Percentiles rank a stretch among this genome's conserved stretches.
These are phyloP conservation scores for Eupristina koningsbergeri DNA, from an alignment of 1,140 invertebrate species.

Conservation along the genomic window DNA sequence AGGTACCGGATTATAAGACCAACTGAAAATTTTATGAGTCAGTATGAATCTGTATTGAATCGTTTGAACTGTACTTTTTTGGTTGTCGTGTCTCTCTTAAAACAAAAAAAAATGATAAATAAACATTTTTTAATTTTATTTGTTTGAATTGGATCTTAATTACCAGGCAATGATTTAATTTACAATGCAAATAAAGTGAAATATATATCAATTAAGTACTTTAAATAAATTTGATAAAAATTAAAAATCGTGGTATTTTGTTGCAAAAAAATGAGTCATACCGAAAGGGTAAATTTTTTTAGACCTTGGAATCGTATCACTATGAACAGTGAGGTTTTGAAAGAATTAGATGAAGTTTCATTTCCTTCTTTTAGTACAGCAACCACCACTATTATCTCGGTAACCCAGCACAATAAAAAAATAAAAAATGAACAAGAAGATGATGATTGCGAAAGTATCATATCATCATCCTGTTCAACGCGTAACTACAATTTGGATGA, in stretches of 20 bases:
- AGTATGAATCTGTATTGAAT: not conserved
- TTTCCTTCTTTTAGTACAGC: not conserved
- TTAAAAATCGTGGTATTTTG: not conserved
- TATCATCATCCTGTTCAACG: slow-evolving; percentile 2
- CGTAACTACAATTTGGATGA: slow-evolving; percentile 13
- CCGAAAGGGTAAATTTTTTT: slow-evolving; percentile 53
- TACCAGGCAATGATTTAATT: too few relatives aligned
- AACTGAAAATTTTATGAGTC: not conserved
- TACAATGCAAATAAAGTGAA: not conserved
- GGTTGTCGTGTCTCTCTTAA: too few relatives aligned
- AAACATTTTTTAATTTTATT: too few relatives aligned
- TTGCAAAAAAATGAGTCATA: slow-evolving; percentile 50
- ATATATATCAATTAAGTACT: not conserved
- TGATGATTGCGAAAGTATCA: slow-evolving; percentile 50
- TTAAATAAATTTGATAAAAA: not conserved
- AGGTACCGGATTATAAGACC: not conserved
- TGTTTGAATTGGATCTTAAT: too few relatives aligned
- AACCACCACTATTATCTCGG: slow-evolving; percentile 13
- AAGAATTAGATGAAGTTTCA: not conserved
- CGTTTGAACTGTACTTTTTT: not conserved
- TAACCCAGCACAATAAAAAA: slow-evolving; percentile 14
- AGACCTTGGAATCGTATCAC: slow-evolving; percentile 57
- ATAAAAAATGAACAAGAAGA: slow-evolving; percentile 1
- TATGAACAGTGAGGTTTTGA: not conserved
- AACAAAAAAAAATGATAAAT: too few relatives aligned